Conservation (phyloP, 2,797 vertebrate species). For the Helostoma temminkii region DNA sequence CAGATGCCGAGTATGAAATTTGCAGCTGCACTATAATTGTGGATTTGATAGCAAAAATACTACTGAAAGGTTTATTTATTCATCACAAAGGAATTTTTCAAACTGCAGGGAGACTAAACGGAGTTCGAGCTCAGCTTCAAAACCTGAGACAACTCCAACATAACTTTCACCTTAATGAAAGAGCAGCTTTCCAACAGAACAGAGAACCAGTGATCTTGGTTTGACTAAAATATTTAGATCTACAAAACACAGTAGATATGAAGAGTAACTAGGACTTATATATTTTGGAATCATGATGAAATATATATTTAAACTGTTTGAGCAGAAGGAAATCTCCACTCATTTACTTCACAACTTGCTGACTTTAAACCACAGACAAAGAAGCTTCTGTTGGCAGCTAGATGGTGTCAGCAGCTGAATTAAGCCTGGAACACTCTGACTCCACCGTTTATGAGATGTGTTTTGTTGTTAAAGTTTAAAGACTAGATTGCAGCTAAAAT, state of each 20-base stretch:
- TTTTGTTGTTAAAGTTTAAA: not conserved
- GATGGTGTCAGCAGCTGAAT: not conserved
- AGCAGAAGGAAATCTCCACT: not conserved
- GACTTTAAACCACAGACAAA: not conserved
- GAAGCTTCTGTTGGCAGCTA: not conserved
- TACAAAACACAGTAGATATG: constrained; percentile 13
- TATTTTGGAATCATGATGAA: not conserved
- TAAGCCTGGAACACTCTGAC: not conserved
- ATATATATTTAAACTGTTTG: not conserved
- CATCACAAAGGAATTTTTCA: not conserved
- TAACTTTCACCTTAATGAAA: constrained; percentile 39
- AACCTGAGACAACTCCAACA: not conserved
- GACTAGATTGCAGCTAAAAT: no score
- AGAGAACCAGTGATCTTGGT: not conserved
- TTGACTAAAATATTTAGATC: not conserved
- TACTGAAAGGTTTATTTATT: not conserved
- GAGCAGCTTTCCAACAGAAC: not conserved
- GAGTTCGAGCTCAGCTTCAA: no score
- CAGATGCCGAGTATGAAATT: no score
- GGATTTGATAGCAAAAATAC: not conserved
- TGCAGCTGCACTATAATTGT: not conserved
- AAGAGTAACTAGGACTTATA: not conserved
- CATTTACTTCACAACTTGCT: not conserved
- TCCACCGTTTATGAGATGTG: not conserved
- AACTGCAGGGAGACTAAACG: no score